Base-by-base conservation (phyloP, 2,113 vertebrate species). In the Carassius auratus region DNA sequence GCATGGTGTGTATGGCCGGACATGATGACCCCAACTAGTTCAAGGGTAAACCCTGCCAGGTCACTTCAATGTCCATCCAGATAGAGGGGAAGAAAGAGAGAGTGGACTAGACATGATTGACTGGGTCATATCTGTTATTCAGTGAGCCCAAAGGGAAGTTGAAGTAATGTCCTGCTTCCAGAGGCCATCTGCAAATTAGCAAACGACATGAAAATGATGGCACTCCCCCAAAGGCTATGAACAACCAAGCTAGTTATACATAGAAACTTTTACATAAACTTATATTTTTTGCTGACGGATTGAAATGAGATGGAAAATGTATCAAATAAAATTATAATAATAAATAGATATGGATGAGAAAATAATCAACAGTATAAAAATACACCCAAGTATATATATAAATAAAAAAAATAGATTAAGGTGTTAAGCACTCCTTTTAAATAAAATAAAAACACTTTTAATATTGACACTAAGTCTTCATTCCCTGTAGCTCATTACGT, bases 1-100 rank as follows among this genome's bases (percentile, higher is more conserved):
- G 73, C 62, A 78, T 77, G 3, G 19, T 62, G 77, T 80, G 68
- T 66, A 17, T 84, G 57, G 57, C 38, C 48, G 3, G 76, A 59
- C 73, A 33, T 50, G 83, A 85, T 64, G 84, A 88, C 81, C 57
- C 68, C 30, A 86, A 86, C 85, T 62, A 77, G 71, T 66, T 75
- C 66, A 84, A 79, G 64, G 76, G 33, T 19, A 85, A 52, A 81
- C 36, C 74, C 38, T 86, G 87, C 77, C 85, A 71, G 75, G 62
- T 71, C 71, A 59, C 10, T n/a, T 88, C 85, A 86, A 69, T 57
- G 59, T 86, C 71, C 19, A 71, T 14, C 55, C 61, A 69, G 59
- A 80, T 19, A 17, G 3, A 52, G 26, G 23, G 8, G 23, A 19
- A 33, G 36, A 21, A 3, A 33, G 52, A 80, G 15, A 61, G 36